Conservation (phyloP, 2,797 vertebrate species). For the Gadopsis bispinosus region DNA sequence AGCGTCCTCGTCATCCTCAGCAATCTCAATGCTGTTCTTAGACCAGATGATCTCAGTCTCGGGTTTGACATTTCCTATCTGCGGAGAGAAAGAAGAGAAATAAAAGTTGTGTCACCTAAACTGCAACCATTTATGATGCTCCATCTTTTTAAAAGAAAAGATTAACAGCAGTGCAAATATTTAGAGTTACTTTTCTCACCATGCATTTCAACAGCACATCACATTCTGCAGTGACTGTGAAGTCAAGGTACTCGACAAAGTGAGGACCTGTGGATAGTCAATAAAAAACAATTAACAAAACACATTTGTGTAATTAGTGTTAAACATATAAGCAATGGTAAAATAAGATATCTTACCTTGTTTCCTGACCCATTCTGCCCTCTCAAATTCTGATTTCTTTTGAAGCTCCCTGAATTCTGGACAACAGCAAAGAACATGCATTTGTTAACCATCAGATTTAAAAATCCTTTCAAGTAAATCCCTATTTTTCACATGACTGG, state of each 20-base stretch:
- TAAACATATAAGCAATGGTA: background rate
- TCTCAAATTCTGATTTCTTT: constrained; percentile 96
- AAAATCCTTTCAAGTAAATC: background rate
- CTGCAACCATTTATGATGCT: background rate
- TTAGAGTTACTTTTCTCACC: constrained; percentile 81
- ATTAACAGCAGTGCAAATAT: background rate
- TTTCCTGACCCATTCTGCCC: constrained; percentile 96
- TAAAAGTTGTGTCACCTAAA: background rate
- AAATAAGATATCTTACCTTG: constrained; percentile 88
- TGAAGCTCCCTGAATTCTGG: constrained; percentile 94
- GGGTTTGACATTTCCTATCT: constrained; percentile 96
- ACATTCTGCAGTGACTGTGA: constrained; percentile 93
- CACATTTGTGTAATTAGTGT: background rate
- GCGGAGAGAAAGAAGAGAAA: constrained; percentile 18
- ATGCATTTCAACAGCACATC: constrained; percentile 95
- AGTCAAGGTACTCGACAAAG: constrained; percentile 95
- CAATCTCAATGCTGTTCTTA: constrained; percentile 93
- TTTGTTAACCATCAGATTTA: background rate
- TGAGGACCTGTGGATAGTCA: constrained; percentile 90
- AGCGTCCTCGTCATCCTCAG: constrained; percentile 93
- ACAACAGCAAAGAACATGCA: constrained; percentile 22
- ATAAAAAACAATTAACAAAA: constrained; percentile 12
- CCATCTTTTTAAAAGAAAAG: background rate
- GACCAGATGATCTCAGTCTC: constrained; percentile 95
- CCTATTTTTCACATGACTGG: background rate